Conservation (phyloP, 2,113 vertebrate genomes). For the Seriola dumerili region DNA sequence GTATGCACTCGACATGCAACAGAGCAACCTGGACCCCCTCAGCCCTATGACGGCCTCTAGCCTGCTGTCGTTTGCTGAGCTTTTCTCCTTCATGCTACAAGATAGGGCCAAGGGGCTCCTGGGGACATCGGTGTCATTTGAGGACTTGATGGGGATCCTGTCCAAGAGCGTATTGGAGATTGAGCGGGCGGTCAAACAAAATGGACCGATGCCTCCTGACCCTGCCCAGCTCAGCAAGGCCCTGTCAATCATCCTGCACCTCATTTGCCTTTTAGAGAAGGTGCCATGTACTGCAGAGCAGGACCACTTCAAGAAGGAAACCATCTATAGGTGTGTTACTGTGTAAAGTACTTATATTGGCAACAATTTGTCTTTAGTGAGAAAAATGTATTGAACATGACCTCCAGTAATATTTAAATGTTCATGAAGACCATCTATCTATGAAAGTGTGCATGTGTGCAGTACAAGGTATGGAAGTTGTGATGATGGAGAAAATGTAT, state of each 20-base stretch:
- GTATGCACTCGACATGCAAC: slow-evolving; percentile 99
- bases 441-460: background rate
- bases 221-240: slow-evolving; percentile 96
- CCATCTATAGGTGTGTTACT: slow-evolving; percentile 88
- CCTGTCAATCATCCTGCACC: slow-evolving; percentile 97
- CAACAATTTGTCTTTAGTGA: background rate
- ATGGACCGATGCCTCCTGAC: slow-evolving; percentile 88
- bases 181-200: slow-evolving; percentile 92
- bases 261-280: slow-evolving; percentile 97
- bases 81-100: slow-evolving; percentile 99
- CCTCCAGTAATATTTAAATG: background rate
- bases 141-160: slow-evolving; percentile 97
- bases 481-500: background rate
- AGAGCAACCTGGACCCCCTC: slow-evolving; percentile 95
- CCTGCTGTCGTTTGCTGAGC: slow-evolving; percentile 96
- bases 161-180: slow-evolving; percentile 98
- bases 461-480: background rate
- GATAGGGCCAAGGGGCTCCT: slow-evolving; percentile 96
- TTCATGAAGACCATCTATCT: background rate
- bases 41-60: slow-evolving; percentile 99
- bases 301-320: slow-evolving; percentile 98
- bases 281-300: slow-evolving; percentile 95
- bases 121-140: slow-evolving; percentile 95
- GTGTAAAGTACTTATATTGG: background rate
- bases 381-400: background rate